Conservation (phyloP, 2,113 vertebrate genomes). For the Rhinichthys klamathensis region DNA sequence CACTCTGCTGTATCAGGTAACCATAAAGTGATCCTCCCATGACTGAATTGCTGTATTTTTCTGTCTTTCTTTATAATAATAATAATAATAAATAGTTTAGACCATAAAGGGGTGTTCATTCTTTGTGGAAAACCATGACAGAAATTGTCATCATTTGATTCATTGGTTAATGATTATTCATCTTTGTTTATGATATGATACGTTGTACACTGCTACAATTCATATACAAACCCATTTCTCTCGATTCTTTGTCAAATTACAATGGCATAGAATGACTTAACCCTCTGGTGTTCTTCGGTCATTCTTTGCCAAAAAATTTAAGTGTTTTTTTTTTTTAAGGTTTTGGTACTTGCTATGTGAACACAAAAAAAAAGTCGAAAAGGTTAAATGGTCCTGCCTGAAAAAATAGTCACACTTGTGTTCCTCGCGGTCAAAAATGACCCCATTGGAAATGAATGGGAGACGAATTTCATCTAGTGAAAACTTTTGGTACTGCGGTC, state of each 20-base stretch:
- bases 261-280: background rate
- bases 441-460: too few species aligned
- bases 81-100: background rate
- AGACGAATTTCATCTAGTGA: too few species aligned
- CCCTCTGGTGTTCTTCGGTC: too few species aligned
- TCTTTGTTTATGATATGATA: background rate
- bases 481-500: too few species aligned
- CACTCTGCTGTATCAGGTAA: constrained; percentile 84
- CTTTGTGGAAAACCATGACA: background rate
- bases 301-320: too few species aligned
- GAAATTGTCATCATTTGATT: background rate
- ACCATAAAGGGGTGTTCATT: background rate
- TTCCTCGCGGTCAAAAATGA: too few species aligned
- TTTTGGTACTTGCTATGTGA: too few species aligned
- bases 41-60: background rate
- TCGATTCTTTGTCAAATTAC: background rate
- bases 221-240: background rate
- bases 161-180: background rate
- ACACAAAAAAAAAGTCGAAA: too few species aligned
- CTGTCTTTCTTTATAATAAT: background rate
- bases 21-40: background rate
- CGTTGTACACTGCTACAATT: background rate
- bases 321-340: too few species aligned
- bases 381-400: too few species aligned
- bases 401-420: too few species aligned